Evolutionary conservation across 2,888 invertebrate species (phyloP).

Genomic region (Timema cristinae): DNA sequence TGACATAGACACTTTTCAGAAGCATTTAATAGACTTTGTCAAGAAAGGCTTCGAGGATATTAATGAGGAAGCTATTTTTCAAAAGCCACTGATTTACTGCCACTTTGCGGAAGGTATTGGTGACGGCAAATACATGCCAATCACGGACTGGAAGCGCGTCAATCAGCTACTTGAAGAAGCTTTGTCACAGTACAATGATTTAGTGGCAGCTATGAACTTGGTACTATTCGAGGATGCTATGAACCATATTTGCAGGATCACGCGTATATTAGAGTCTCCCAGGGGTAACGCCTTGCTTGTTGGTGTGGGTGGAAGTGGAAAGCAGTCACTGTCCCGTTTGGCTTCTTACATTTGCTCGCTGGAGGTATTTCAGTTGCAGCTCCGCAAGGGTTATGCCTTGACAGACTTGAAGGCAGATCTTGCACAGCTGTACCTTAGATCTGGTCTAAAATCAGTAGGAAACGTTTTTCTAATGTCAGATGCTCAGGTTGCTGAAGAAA

Average conservation of each 20-base stretch:
- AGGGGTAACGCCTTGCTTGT: conserved; percentile 88
- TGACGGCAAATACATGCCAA: conserved; percentile 85
- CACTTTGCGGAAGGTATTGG: conserved; percentile 91
- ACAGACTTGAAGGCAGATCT: conserved; percentile 48
- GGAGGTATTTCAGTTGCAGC: conserved; percentile 89
- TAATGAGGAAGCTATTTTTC: conserved; percentile 67
- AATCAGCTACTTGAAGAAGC: conserved; percentile 66
- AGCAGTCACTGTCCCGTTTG: conserved; percentile 84
- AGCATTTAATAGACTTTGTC: conserved; percentile 67
- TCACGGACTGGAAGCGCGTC: conserved; percentile 65
- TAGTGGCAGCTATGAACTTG: conserved; percentile 85
- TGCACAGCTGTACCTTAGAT: conserved; percentile 75
- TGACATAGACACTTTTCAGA: conserved; percentile 70
- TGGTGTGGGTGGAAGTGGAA: conserved; percentile 94
- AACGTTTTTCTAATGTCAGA: conserved; percentile 91
- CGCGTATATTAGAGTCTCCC: conserved; percentile 86
- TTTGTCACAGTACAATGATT: conserved; percentile 79
- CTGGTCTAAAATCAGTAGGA: conserved; percentile 80
- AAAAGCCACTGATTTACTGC: conserved; percentile 79
- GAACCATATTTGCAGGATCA: conserved; percentile 81
- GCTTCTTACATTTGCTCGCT: conserved; percentile 86
- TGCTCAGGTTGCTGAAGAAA: conserved; percentile 86
- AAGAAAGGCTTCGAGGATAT: conserved; percentile 66
- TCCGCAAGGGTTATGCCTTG: conserved; percentile 84
- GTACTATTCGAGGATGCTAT: conserved; percentile 95